These are phyloP conservation scores for Drosophila vallismaia DNA, from an alignment of 2,888 invertebrate species.

Conservation along the genomic window DNA sequence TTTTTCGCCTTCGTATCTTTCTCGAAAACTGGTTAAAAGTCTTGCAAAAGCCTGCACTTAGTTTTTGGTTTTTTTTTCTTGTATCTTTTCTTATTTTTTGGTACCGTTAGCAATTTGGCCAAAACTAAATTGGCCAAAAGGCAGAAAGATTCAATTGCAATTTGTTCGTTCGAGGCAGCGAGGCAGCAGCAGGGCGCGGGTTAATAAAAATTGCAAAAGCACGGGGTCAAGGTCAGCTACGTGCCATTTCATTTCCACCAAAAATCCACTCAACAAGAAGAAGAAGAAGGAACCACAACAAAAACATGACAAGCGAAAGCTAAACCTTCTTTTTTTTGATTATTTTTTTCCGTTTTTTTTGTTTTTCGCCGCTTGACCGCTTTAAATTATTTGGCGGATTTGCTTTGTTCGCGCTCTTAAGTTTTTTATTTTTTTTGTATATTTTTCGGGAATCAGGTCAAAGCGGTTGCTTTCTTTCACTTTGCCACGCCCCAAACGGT, in stretches of 20 bases:
- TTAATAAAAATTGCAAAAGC: constrained; percentile 59
- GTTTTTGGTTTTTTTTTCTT: constrained; percentile 14
- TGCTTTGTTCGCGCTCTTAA: constrained; percentile 63
- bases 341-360: not conserved
- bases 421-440: constrained; percentile 18
- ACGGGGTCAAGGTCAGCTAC: constrained; percentile 79
- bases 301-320: constrained; percentile 66
- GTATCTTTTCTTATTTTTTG: constrained; percentile 12
- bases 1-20: constrained; percentile 35
- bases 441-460: constrained; percentile 65
- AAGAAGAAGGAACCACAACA: constrained; percentile 5
- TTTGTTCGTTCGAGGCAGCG: constrained; percentile 20
- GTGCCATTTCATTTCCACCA: constrained; percentile 68
- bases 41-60: constrained; percentile 33
- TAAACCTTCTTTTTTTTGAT: constrained; percentile 18
- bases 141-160: constrained; percentile 41
- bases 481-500: constrained; percentile 56
- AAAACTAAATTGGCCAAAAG: constrained; percentile 62
- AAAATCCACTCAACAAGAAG: not conserved
- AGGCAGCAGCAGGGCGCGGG: not conserved
- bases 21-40: constrained; percentile 28
- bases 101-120: constrained; percentile 74
- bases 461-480: constrained; percentile 74
- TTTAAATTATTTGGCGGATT: constrained; percentile 59
- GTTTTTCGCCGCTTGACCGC: constrained; percentile 60